Base-by-base conservation (phyloP, 2,888 invertebrate species). In the Bursaphelenchus okinawaensis region DNA sequence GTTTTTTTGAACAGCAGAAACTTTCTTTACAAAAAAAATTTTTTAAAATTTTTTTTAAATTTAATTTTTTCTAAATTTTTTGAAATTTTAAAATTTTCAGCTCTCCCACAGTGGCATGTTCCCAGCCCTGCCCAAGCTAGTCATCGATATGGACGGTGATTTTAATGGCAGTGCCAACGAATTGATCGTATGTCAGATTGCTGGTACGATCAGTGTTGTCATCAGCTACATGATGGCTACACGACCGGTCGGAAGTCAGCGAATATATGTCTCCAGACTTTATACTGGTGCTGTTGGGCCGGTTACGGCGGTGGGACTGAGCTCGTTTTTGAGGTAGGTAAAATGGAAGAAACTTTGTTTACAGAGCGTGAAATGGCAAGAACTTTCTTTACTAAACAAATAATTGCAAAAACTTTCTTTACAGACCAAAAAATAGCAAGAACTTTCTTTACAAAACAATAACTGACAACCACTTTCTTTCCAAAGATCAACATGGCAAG, bases 321-420 rank as follows among this genome's bases (percentile, higher is more conserved):
- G 58, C 50, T 67, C 70, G 12, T 71, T 70, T 55, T 55, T 70
- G 40, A 69, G 70, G 70, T 69, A 12, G 23, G 26, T 63, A 16
- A 19, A 60, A 22, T 61, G n/a, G 20, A 62, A 23, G 19, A 16
- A 63, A n/a, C n/a, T n/a, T n/a, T n/a, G n/a, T n/a, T n/a, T n/a
- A n/a, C n/a, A n/a, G n/a, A n/a, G n/a, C n/a, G n/a, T n/a, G n/a
- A n/a, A n/a, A n/a, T n/a, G n/a, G n/a, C n/a, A n/a, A n/a, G n/a
- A n/a, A n/a, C n/a, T n/a, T n/a, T n/a, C n/a, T n/a, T n/a, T n/a
- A n/a, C n/a, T n/a, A n/a, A n/a, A n/a, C n/a, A n/a, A n/a, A n/a
- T n/a, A n/a, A n/a, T n/a, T n/a, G n/a, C n/a, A n/a, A n/a, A n/a
- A n/a, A n/a, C n/a, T n/a, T n/a, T n/a, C n/a, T n/a, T n/a, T n/a